A percentile compares a stretch with the other conserved stretches of the same genome.
phyloP scores from a whole-genome alignment of 2,113 vertebrate genomes.

The mouse (Mus musculus) region DNA sequence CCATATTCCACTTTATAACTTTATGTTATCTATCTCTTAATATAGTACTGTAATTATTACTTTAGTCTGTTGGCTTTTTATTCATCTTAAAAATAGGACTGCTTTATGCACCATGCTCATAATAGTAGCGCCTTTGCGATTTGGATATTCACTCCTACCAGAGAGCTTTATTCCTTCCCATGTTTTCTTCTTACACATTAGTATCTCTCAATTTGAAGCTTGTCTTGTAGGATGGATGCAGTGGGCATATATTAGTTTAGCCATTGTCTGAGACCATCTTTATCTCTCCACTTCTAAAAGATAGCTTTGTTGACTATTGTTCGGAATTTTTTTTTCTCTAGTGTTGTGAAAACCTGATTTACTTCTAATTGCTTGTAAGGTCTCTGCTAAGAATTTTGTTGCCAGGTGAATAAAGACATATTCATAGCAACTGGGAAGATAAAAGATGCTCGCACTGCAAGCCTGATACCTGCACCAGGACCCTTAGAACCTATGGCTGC shows the following conservation, averaged over 20 bases:
- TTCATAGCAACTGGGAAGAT: neutral
- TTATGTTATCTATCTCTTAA: neutral
- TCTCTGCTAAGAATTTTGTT: neutral
- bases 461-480: neutral
- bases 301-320: neutral
- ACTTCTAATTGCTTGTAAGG: neutral
- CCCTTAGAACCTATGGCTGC: too few species aligned
- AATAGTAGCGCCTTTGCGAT: neutral
- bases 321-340: neutral
- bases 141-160: neutral
- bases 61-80: neutral
- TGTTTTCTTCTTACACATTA: neutral
- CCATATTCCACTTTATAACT: neutral
- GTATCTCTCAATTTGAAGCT: neutral
- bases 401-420: neutral
- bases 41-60: neutral
- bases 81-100: neutral
- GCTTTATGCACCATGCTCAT: neutral
- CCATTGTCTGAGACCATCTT: neutral
- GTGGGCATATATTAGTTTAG: neutral
- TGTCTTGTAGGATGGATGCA: neutral
- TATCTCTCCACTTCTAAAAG: neutral
- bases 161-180: neutral
- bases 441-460: neutral
- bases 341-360: neutral